Evolutionary conservation across 1,140 invertebrate genomes (phyloP), one percentile per base, ranked within the genome.

Genomic region (Oreohelix idahoensis): DNA sequence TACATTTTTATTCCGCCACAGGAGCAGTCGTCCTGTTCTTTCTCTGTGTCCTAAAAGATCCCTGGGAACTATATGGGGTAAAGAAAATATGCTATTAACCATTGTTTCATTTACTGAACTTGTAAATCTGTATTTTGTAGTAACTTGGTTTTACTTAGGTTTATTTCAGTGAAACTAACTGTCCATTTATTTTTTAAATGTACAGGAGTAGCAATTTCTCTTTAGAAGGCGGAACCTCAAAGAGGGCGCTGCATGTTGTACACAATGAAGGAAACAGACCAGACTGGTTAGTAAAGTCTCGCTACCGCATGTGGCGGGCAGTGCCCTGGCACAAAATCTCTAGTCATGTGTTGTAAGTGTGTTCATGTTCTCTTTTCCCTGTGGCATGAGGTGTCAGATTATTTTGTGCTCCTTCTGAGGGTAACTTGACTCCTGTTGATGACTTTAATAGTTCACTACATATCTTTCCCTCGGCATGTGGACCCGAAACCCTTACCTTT

Each of bases 181-280:
- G 15, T 45, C 15, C 42, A 45, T 45, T 45, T 45, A 45, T 45
- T 45, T 58, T 23, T 15, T 20, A 11, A 49, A 49, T 10, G 53
- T 58, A 15, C 87, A 96, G 96, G 96, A 97, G 95, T 90, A 95
- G 95, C 83, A 95, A 95, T 85, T 97, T 97, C 93, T 95, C 96
- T 81, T 90, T 97, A 63, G 95, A 96, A 79, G 95, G 95, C 84
- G 96, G 96, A 53, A 94, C 96, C 29, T 90, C 92, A 88, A 95
- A 95, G 81, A 92, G 95, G 69, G 94, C 95, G 84, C 90, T 97
- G 4, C 93, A 94, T 84, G 94, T 97, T 0, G 93, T 94, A 20
- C 91, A 95, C 0, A 93, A 93, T 42, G 94, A 96, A 83, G 93
- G 95, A 84, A 94, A 94, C 73, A 91, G 94, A 84, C 94, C 95